Conservation (phyloP, 2,113 vertebrate genomes). For the Daubentonia madagascariensis region DNA sequence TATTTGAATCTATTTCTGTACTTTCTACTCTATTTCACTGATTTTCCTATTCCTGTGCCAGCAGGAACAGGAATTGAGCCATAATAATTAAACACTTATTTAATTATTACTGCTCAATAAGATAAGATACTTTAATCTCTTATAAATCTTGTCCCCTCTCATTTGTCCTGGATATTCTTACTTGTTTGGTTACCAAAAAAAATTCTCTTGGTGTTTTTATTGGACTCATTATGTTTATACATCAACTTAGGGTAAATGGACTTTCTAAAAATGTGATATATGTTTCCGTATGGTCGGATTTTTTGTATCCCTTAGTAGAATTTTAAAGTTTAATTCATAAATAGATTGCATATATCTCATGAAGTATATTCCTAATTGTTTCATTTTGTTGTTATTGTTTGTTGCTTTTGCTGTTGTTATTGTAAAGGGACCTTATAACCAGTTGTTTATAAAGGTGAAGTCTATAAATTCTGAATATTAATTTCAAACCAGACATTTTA, state of each 20-base stretch:
- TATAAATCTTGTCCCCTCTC: neutral
- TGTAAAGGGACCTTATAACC: neutral
- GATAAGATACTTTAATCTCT: neutral
- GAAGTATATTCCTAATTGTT: neutral
- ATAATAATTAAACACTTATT: no score
- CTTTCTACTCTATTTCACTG: neutral
- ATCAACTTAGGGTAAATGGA: neutral
- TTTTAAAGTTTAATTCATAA: neutral
- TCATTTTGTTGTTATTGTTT: neutral
- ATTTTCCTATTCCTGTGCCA: neutral
- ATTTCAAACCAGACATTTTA: neutral
- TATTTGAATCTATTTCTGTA: neutral
- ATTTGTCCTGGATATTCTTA: neutral
- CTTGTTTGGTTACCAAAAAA: neutral
- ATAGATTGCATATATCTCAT: neutral
- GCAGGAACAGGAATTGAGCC: no score
- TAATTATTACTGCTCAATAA: neutral
- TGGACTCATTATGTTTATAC: neutral
- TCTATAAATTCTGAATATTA: neutral
- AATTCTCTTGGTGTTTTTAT: neutral
- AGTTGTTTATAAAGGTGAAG: neutral
- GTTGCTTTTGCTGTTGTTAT: neutral
- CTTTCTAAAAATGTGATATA: neutral
- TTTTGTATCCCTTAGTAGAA: neutral
- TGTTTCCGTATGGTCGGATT: neutral